Evolutionary conservation across 37 sponge, comb jelly and placozoan genomes (phyloP), one percentile per base, ranked within the genome.

Genomic region (Spongilla lacustris): DNA sequence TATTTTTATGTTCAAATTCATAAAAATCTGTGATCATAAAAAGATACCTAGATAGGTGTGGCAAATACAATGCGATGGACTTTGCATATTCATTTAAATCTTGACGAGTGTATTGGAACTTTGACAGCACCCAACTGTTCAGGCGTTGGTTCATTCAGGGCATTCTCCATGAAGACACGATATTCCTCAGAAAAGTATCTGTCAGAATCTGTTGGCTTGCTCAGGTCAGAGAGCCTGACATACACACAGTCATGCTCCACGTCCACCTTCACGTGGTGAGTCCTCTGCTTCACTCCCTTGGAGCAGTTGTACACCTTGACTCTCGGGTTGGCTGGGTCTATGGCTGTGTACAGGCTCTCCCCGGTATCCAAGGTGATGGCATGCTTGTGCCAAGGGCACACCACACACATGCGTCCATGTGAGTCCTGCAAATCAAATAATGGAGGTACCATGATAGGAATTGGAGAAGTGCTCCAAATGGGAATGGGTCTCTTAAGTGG

Each of bases 381-480:
- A 88, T 96, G 95, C 71, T 78, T 84, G 69, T 96, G 96, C 96
- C 96, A 96, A 2, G 96, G 96, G 32, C 96, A 96, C 23, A 86
- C 77, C 36, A 96, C 84, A 86, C 96, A 96, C 79, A 87, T 36
- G 4, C 96, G 91, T 22, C 96, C 96, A 77, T 84, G 92, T 30
- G 87, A 68, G 66, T 96, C 96, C 95, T 96, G 29, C 0, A 36
- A 14, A 17, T 34, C 28, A 80, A 21, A 77, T 35, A 17, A 41
- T 41, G n/a, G n/a, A n/a, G n/a, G n/a, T n/a, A n/a, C n/a, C n/a
- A n/a, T n/a, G n/a, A n/a, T n/a, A n/a, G n/a, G n/a, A n/a, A n/a
- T n/a, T n/a, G n/a, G n/a, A n/a, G n/a, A n/a, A n/a, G n/a, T n/a
- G n/a, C n/a, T n/a, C n/a, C n/a, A n/a, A n/a, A n/a, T n/a, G n/a